Evolutionary conservation across 2,113 vertebrate genomes (phyloP), one percentile per base, ranked within the genome.

Genomic region (Pagrus major): DNA sequence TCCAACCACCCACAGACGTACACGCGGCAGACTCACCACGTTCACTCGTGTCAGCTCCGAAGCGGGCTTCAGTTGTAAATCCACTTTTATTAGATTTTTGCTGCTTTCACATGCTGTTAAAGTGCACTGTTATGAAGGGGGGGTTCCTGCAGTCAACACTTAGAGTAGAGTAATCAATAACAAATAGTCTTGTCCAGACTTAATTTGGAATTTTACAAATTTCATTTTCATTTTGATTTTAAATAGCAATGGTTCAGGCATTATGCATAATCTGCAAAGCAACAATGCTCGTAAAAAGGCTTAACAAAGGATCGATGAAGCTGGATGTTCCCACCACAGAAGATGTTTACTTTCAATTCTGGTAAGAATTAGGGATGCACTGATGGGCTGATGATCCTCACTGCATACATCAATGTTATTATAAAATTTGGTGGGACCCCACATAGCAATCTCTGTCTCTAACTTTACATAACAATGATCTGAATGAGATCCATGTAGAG

Each of bases 1-100:
- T 80, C 77, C 67, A 47, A 55, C 55, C 67, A 52, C 69, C 51
- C 73, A 81, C 76, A 29, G 25, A 71, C 60, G 74, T 46, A 23
- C 54, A 68, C 16, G 9, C 58, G 5, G 25, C 9, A 66, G 21
- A 61, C 18, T 23, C 80, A 71, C 18, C 20, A 52, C 21, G 8
- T 60, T 80, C 52, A 10, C 31, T 63, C 76, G 33, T 46, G 60
- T 65, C 69, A 37, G 49, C 39, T 60, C 59, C 9, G 37, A 72
- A 75, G 61, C 23, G 6, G 35, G 59, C 52, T 65, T 64, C 31
- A 60, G 31, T 41, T 55, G 18, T 54, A 44, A n/a, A 71, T 76
- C 67, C 55, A 33, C 9, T 68, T 72, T 54, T 11, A 75, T 54
- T 61, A 12, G 3, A 65, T 46, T 18, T 60, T 21, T 51, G 23